These are phyloP conservation scores for Latrodectus elegans DNA, from an alignment of 2,888 invertebrate genomes.

Conservation along the genomic window DNA sequence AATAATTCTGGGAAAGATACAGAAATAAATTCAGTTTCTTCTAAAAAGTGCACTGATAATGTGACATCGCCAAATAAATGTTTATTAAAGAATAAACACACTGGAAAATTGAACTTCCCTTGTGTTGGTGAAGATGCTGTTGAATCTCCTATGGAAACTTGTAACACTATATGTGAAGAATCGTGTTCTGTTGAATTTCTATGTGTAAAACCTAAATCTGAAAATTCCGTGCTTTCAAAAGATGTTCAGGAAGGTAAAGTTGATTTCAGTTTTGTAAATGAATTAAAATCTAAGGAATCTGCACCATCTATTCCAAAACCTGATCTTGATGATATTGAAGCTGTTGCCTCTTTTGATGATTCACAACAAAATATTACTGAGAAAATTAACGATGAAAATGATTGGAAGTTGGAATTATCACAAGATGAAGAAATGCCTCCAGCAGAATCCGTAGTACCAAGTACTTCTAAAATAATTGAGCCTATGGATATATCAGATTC, in stretches of 20 bases:
- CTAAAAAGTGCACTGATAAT: not conserved
- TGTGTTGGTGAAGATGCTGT: too few relatives aligned
- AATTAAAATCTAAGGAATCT: not conserved
- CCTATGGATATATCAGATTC: not conserved
- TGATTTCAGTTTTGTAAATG: not conserved
- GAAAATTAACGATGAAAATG: slow-evolving; percentile 8
- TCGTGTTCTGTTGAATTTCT: slow-evolving; percentile 13
- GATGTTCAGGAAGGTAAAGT: not conserved
- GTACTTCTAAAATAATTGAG: not conserved
- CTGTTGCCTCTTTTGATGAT: slow-evolving; percentile 35
- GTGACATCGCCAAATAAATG: not conserved
- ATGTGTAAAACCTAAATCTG: not conserved
- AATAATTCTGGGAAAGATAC: too few relatives aligned
- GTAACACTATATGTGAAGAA: too few relatives aligned
- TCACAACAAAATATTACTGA: not conserved
- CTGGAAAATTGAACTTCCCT: not conserved
- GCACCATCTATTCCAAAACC: not conserved
- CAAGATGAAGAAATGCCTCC: slow-evolving; percentile 55
- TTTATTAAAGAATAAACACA: not conserved
- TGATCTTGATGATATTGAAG: slow-evolving; percentile 18
- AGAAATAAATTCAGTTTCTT: not conserved
- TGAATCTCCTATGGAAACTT: too few relatives aligned
- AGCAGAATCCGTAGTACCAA: slow-evolving; percentile 8
- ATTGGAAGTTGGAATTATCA: slow-evolving; percentile 62
- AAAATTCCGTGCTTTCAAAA: too few relatives aligned